A percentile compares a stretch with the other conserved stretches of the same genome.
Evolutionary conservation across 2,888 invertebrate species (phyloP).

Genomic region (Drosophila paranaensis): DNA sequence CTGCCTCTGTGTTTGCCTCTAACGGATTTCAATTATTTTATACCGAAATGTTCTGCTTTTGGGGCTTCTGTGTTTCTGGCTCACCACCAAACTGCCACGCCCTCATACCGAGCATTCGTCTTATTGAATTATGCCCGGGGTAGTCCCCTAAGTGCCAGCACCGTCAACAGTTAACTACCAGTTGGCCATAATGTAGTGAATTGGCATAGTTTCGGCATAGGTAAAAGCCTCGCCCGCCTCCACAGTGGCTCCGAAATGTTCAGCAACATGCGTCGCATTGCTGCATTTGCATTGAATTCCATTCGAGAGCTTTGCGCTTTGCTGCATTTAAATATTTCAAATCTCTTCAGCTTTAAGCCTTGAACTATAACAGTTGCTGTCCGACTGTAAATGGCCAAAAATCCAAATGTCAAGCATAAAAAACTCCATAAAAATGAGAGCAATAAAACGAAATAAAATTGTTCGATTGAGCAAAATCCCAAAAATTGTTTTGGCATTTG

Average conservation of each 20-base stretch:
- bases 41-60: conserved; percentile 63
- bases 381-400: conserved; percentile 10
- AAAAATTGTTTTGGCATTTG: conserved; percentile 71
- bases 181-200: conserved; percentile 37
- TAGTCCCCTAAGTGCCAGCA: conserved; percentile 34
- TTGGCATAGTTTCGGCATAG: conserved; percentile 37
- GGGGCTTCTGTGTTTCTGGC: conserved; percentile 48
- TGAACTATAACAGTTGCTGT: neutral
- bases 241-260: neutral
- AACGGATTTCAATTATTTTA: conserved; percentile 71
- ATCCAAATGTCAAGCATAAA: conserved; percentile 42
- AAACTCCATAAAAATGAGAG: neutral
- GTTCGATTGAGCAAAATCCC: conserved; percentile 35
- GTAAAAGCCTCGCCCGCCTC: neutral
- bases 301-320: neutral
- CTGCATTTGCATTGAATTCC: neutral
- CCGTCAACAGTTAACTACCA: conserved; percentile 33
- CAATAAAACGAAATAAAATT: conserved; percentile 24
- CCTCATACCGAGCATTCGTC: conserved; percentile 49
- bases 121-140: conserved; percentile 73
- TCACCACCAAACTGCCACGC: conserved; percentile 17
- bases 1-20: conserved; percentile 24
- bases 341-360: neutral
- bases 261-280: neutral
- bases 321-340: neutral